Evolutionary conservation across 1,140 invertebrate species (phyloP).

Genomic region (Anastrepha ludens): DNA sequence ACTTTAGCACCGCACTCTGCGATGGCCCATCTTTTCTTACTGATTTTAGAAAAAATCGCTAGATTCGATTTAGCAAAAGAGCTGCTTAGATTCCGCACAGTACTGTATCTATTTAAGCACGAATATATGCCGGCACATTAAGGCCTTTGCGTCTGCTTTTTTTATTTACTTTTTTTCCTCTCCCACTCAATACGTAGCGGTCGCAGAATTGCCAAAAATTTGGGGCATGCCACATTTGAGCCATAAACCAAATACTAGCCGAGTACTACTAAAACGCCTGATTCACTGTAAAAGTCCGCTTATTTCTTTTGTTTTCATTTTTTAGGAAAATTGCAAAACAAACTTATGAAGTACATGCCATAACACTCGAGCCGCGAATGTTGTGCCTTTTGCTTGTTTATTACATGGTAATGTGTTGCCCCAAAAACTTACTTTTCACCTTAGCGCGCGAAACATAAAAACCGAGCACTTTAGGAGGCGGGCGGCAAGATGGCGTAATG

Average conservation of each 20-base stretch:
- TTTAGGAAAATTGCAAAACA: background rate
- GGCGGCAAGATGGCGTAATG: background rate
- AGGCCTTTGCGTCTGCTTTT: background rate
- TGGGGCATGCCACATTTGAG: background rate
- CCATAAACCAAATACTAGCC: conserved; percentile 12
- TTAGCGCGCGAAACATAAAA: background rate
- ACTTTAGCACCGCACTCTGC: no score
- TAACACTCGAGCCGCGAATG: background rate
- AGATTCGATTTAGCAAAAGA: no score
- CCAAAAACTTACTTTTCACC: background rate
- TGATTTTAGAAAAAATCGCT: no score
- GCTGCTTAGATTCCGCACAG: no score
- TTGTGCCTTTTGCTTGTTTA: background rate
- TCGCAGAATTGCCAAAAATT: background rate
- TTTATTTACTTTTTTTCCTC: background rate
- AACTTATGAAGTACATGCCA: background rate
- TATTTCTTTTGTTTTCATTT: background rate
- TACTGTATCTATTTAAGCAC: no score
- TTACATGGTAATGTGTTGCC: background rate
- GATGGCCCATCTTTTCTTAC: no score
- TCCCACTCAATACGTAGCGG: background rate
- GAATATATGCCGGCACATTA: background rate
- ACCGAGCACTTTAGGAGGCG: background rate
- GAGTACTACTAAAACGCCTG: background rate
- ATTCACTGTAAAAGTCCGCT: background rate